Conservation (phyloP, 2,888 invertebrate genomes). For the Itoplectis maculator region DNA sequence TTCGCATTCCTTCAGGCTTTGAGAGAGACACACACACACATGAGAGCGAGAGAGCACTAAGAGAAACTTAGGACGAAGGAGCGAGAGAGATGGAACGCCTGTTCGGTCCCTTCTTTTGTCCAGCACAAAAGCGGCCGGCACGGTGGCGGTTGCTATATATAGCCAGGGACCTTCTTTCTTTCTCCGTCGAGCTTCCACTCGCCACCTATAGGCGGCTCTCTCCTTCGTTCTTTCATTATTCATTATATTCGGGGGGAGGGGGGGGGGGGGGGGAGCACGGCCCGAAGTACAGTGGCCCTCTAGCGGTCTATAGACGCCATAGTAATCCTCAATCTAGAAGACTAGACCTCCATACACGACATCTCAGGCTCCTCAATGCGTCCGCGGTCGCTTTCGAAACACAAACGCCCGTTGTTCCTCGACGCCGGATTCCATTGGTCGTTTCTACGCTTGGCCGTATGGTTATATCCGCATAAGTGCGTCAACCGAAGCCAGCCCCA, state of each 20-base stretch:
- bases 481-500: no score
- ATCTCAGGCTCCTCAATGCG: neutral
- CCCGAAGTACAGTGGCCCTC: slow-evolving; percentile 3
- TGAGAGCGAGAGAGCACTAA: neutral
- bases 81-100: neutral
- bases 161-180: slow-evolving; percentile 12
- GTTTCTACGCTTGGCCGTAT: no score
- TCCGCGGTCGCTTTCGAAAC: neutral
- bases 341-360: slow-evolving; percentile 3
- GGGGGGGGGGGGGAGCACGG: no score
- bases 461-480: no score
- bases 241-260: neutral
- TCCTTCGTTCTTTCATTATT: slow-evolving; percentile 16
- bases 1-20: slow-evolving; percentile 23
- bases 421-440: neutral
- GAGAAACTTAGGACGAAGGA: no score
- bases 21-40: no score
- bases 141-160: slow-evolving; percentile 38
- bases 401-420: neutral
- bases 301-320: neutral
- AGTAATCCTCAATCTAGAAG: slow-evolving; percentile 14
- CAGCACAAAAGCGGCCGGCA: slow-evolving; percentile 38
- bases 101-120: slow-evolving; percentile 36
- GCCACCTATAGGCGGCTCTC: slow-evolving; percentile 15
- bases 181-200: slow-evolving; percentile 26